phyloP scores from a whole-genome alignment of 2,888 invertebrate species.

The Aphodius granarius region DNA sequence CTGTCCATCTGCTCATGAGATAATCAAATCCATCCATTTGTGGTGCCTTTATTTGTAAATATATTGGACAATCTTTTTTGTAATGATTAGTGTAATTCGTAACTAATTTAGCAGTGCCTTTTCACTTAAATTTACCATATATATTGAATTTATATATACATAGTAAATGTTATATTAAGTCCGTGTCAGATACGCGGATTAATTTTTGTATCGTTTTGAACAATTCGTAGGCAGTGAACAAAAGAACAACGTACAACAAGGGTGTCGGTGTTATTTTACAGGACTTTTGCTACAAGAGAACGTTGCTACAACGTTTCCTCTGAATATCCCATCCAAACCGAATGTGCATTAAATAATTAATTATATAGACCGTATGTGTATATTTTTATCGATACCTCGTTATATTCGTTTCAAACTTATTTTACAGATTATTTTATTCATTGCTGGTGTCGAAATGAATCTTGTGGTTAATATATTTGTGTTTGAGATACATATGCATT shows the following conservation, averaged over 20 bases:
- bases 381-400: neutral
- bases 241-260: neutral
- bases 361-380: neutral
- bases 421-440: neutral
- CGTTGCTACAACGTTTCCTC: neutral
- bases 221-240: constrained; percentile 8
- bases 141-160: constrained; percentile 2
- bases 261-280: neutral
- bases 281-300: neutral
- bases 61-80: constrained; percentile 46
- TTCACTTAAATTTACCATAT: constrained; percentile 23
- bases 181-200: neutral
- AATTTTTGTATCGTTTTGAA: constrained; percentile 3
- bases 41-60: constrained; percentile 52
- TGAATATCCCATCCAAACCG: neutral
- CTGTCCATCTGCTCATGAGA: constrained; percentile 47
- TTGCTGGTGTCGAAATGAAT: neutral
- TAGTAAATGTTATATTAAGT: neutral
- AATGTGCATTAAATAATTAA: neutral
- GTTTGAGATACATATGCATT: constrained; percentile 4
- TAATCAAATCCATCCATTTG: constrained; percentile 54
- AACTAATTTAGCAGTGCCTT: constrained; percentile 23
- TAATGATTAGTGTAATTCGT: constrained; percentile 26
- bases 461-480: constrained; percentile 12
- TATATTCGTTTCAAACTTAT: neutral